A percentile compares a stretch with the other conserved stretches of the same genome.
These are phyloP conservation scores for Calliopum simillimum DNA, from an alignment of 2,888 invertebrate species.

Conservation along the genomic window DNA sequence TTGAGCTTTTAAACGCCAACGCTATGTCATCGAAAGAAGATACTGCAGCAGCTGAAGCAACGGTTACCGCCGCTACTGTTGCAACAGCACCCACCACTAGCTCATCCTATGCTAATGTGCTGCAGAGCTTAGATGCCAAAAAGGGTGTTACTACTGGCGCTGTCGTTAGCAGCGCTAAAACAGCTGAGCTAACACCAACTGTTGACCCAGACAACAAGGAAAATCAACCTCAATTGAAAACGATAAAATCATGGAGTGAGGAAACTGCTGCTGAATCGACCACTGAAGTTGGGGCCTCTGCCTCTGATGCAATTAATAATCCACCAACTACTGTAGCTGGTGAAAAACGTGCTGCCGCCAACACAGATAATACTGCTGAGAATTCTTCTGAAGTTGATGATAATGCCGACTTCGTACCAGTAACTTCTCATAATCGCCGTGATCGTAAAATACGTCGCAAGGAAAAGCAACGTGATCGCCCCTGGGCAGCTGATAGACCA, in stretches of 20 bases:
- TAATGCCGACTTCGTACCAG: conserved; percentile 66
- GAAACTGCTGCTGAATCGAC: conserved; percentile 57
- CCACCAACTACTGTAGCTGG: conserved; percentile 57
- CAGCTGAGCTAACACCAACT: conserved; percentile 33
- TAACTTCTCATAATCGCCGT: conserved; percentile 65
- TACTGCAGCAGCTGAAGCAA: conserved; percentile 49
- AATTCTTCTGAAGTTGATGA: conserved; percentile 66
- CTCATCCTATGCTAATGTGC: conserved; percentile 79
- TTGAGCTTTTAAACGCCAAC: conserved; percentile 44
- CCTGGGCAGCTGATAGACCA: conserved; percentile 46
- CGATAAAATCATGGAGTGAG: conserved; percentile 64
- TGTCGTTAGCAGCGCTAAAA: conserved; percentile 29
- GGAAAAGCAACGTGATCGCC: conserved; percentile 60
- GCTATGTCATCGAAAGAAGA: conserved; percentile 64
- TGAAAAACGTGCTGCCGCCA: conserved; percentile 62
- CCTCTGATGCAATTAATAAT: conserved; percentile 9
- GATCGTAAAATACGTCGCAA: conserved; percentile 66
- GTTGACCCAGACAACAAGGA: conserved; percentile 54
- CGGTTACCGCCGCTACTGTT: conserved; percentile 67
- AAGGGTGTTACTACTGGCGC: conserved; percentile 41
- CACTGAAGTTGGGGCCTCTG: conserved; percentile 41
- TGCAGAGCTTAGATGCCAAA: conserved; percentile 68
- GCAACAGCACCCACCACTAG: conserved; percentile 71
- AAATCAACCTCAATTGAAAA: conserved; percentile 60
- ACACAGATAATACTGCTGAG: conserved; percentile 61